phyloP scores from a whole-genome alignment of 2,113 vertebrate genomes.

The Anguilla japonica region DNA sequence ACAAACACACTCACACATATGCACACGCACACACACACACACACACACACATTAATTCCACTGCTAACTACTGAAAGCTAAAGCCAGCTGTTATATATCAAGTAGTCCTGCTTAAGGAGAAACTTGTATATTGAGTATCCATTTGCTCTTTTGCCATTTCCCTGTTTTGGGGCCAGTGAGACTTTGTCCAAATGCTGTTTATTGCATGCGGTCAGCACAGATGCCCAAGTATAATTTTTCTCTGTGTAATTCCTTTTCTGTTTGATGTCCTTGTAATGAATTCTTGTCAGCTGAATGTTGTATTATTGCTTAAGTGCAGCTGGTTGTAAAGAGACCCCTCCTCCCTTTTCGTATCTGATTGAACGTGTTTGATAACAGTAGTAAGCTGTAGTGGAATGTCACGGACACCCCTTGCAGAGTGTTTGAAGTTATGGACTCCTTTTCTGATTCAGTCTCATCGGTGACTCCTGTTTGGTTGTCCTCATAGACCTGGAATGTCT shows the following conservation, averaged over 20 bases:
- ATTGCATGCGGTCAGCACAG: not conserved
- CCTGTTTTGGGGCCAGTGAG: not conserved
- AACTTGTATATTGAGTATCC: not conserved
- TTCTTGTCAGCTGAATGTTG: not conserved
- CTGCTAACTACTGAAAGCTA: not conserved
- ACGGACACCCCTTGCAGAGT: not conserved
- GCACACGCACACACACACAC: too few species aligned
- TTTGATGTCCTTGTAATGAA: not conserved
- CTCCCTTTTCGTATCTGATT: not conserved
- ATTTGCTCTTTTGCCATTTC: not conserved
- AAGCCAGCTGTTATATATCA: not conserved
- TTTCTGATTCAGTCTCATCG: conserved; percentile 2
- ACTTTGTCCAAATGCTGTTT: not conserved
- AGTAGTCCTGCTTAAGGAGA: not conserved
- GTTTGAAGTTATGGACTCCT: not conserved
- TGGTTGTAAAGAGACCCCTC: not conserved
- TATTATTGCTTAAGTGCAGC: not conserved
- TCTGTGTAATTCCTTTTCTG: not conserved
- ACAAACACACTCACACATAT: not conserved
- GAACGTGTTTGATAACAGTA: not conserved
- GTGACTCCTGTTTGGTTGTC: not conserved
- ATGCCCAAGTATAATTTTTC: not conserved
- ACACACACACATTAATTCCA: not conserved
- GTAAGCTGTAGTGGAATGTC: not conserved
- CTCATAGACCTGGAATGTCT: not conserved